Percentiles rank a stretch among this genome's conserved stretches.
Evolutionary conservation across 1,140 invertebrate species (phyloP).

Genomic region (Drosophila lini): DNA sequence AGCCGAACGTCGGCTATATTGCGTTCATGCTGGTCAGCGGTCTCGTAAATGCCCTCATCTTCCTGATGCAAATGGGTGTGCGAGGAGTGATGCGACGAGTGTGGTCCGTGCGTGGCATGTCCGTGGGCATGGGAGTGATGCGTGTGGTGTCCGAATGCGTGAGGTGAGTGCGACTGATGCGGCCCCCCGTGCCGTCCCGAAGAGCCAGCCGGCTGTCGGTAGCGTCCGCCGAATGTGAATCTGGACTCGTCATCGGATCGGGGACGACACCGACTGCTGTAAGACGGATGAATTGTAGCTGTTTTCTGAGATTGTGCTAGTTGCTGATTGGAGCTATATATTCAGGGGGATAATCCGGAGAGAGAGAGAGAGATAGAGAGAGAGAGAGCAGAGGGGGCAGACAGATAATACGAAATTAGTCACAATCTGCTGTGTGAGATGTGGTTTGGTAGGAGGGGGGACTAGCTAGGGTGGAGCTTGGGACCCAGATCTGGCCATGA

Average conservation of each 20-base stretch:
- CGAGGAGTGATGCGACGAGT: conserved; percentile 85
- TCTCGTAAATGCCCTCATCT: conserved; percentile 94
- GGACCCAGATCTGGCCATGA: conserved; percentile 15
- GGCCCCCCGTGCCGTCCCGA: conserved; percentile 85
- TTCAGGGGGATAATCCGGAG: conserved; percentile 26
- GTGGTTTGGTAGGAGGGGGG: not conserved
- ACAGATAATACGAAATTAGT: conserved; percentile 26
- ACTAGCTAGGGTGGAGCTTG: conserved; percentile 14
- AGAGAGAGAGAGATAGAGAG: conserved; percentile 43
- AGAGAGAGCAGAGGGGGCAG: conserved; percentile 34
- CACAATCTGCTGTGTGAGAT: conserved; percentile 12
- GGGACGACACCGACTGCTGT: conserved; percentile 85
- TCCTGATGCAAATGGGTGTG: conserved; percentile 87
- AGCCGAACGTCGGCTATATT: conserved; percentile 85
- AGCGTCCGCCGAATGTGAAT: conserved; percentile 91
- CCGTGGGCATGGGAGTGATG: conserved; percentile 84
- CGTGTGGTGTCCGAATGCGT: conserved; percentile 84
- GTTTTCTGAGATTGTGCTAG: conserved; percentile 84
- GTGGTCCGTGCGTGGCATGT: conserved; percentile 84
- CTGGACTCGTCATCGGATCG: conserved; percentile 87
- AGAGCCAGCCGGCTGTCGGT: conserved; percentile 88
- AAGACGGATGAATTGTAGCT: conserved; percentile 84
- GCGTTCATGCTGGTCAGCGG: conserved; percentile 90
- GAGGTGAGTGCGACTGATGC: conserved; percentile 84
- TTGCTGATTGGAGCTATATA: conserved; percentile 82